Base-by-base conservation (phyloP, 1,140 invertebrate genomes). In the Pinna nobilis region DNA sequence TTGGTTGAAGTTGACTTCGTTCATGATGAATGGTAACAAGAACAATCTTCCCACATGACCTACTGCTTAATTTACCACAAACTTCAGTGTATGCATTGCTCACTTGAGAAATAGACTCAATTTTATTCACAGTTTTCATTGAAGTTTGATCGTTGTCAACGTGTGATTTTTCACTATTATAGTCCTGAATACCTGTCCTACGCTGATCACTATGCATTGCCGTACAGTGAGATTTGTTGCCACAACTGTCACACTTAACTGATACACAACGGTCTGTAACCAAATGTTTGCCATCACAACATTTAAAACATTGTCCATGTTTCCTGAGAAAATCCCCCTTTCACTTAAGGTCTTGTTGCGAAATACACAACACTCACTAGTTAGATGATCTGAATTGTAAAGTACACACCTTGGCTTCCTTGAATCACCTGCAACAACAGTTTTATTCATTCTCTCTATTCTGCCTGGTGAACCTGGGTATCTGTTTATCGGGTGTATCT, bases 301-400 rank as follows among this genome's bases (percentile, higher is more conserved):
- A 74, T 47, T 59, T 74, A 41, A 77, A 80, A 35, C 68, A 80
- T 15, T 59, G 20, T 13, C 70, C 70, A 44, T 72, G 66, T 41
- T 80, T 66, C 33, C 49, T 71, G 0, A 77, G 20, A 4, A 72
- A 13, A 7, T 74, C 60, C 25, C 41, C 72, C 32, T 60, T 65
- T 78, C 72, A n/a, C 47, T 18, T 5, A 59, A 3, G 5, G 47
- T n/a, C 53, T 71, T 77, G 1, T 13, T n/a, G n/a, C n/a, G 33
- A 57, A 80, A 78, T n/a, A 25, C 25, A 2, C 70, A 33, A 71
- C 70, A 80, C 1, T 80, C 60, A 41, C 59, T 39, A 1, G 33
- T 61, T n/a, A n/a, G 25, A 23, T 61, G 59, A 23, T 15, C 7
- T 4, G 59, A 61, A 61, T 61, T 61, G 59, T 61, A 37, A 3